Percentiles rank a stretch among this genome's conserved stretches.
phyloP scores from a whole-genome alignment of 2,888 invertebrate genomes.

The Dynastes grantii region DNA sequence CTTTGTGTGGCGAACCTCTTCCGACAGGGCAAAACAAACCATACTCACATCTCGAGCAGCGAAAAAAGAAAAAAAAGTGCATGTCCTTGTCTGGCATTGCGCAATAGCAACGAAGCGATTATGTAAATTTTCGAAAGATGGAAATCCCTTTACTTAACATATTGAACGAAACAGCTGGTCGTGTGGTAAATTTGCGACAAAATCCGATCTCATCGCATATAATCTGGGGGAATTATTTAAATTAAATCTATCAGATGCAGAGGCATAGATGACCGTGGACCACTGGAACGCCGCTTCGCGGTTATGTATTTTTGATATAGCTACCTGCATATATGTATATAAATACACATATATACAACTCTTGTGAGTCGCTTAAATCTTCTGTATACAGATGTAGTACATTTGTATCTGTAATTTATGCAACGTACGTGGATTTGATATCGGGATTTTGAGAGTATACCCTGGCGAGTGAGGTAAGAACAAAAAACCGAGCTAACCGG shows the following conservation, averaged over 20 bases:
- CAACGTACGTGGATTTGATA: neutral
- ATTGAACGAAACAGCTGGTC: constrained; percentile 43
- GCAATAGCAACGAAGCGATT: constrained; percentile 25
- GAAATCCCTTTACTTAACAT: constrained; percentile 37
- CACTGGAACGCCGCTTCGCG: neutral
- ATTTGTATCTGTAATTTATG: constrained; percentile 4
- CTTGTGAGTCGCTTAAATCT: neutral
- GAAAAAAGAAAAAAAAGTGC: neutral
- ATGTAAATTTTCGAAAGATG: constrained; percentile 32
- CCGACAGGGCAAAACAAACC: neutral
- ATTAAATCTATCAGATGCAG: constrained; percentile 40
- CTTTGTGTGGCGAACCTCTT: neutral
- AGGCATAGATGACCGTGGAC: constrained; percentile 27
- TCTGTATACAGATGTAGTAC: neutral
- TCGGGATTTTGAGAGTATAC: neutral
- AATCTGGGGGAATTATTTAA: constrained; percentile 39
- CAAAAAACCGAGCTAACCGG: no score
- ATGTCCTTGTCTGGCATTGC: constrained; percentile 8
- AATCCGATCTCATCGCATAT: constrained; percentile 30
- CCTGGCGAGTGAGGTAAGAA: no score
- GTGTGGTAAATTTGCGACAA: constrained; percentile 41
- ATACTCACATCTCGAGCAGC: neutral
- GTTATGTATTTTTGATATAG: neutral
- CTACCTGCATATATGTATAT: neutral
- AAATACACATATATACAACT: neutral